phyloP scores from a whole-genome alignment of 2,888 invertebrate genomes.

The Hemithea aestivaria region DNA sequence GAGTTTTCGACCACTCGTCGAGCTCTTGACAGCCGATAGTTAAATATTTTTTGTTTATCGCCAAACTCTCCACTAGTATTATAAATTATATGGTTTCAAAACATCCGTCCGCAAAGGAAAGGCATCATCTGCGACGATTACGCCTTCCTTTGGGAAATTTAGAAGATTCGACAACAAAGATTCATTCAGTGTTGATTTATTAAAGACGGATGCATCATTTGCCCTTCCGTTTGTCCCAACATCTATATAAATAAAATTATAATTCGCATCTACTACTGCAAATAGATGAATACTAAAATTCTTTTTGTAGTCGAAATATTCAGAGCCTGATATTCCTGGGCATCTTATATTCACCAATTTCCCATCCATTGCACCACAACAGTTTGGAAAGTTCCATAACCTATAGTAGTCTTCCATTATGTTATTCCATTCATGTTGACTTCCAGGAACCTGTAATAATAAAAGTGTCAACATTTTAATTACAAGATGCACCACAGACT shows the following conservation, averaged over 20 bases:
- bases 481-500: constrained; percentile 11
- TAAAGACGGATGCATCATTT: constrained; percentile 11
- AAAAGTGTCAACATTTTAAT: constrained; percentile 9
- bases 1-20: constrained; percentile 25
- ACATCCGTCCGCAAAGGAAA: constrained; percentile 23
- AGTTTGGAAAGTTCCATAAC: constrained; percentile 13
- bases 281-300: constrained; percentile 20
- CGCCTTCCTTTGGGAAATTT: constrained; percentile 15
- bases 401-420: constrained; percentile 20
- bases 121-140: constrained; percentile 26
- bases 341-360: constrained; percentile 23
- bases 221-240: constrained; percentile 21
- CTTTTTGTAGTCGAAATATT: constrained; percentile 4
- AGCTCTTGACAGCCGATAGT: constrained; percentile 29
- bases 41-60: constrained; percentile 25
- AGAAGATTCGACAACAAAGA: constrained; percentile 17
- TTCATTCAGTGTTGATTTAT: constrained; percentile 15
- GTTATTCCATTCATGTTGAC: constrained; percentile 5
- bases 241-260: constrained; percentile 19
- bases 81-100: constrained; percentile 22
- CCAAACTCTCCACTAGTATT: constrained; percentile 11
- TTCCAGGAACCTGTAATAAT: constrained; percentile 10
- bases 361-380: constrained; percentile 25
- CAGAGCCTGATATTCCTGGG: constrained; percentile 3
- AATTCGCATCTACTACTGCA: constrained; percentile 20